phyloP scores from a whole-genome alignment of 1,140 invertebrate genomes.

The Scaptodrosophila lebanonensis region DNA sequence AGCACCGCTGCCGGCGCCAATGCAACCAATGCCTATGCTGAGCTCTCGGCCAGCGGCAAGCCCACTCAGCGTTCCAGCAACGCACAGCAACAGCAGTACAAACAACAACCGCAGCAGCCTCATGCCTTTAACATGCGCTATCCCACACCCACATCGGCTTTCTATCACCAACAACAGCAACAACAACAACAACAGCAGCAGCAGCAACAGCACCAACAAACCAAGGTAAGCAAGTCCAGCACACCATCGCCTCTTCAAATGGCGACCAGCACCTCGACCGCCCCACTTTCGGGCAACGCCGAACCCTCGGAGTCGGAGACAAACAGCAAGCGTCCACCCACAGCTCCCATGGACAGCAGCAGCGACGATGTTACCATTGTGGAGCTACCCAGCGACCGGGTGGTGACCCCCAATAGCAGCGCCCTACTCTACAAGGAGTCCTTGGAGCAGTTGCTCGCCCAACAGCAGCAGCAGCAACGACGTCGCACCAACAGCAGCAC shows the following conservation, averaged over 20 bases:
- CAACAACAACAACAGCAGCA: no score
- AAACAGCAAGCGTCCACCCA: conserved; percentile 28
- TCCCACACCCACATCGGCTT: conserved; percentile 49
- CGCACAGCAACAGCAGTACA: conserved; percentile 45
- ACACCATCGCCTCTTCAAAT: conserved; percentile 66
- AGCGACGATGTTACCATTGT: conserved; percentile 63
- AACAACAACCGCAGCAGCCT: conserved; percentile 29
- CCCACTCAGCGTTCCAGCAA: conserved; percentile 49
- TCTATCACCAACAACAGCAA: conserved; percentile 48
- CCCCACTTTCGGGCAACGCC: background rate
- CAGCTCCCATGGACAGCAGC: conserved; percentile 18
- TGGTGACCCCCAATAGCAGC: conserved; percentile 40
- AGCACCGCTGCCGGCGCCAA: conserved; percentile 16
- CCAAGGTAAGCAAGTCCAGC: conserved; percentile 43
- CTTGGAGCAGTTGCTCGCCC: conserved; percentile 59
- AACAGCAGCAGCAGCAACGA: conserved; percentile 53
- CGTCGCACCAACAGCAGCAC: conserved; percentile 20
- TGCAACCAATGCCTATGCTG: conserved; percentile 5
- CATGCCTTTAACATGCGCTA: conserved; percentile 45
- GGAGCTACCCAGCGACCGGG: conserved; percentile 49
- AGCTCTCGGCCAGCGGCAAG: conserved; percentile 28
- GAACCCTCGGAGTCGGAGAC: conserved; percentile 22
- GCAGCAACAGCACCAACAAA: conserved; percentile 39
- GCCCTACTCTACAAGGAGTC: conserved; percentile 69
- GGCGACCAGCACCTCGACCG: conserved; percentile 47